Conservation (phyloP, 2,797 vertebrate species). For the Urosaurus nigricauda region DNA sequence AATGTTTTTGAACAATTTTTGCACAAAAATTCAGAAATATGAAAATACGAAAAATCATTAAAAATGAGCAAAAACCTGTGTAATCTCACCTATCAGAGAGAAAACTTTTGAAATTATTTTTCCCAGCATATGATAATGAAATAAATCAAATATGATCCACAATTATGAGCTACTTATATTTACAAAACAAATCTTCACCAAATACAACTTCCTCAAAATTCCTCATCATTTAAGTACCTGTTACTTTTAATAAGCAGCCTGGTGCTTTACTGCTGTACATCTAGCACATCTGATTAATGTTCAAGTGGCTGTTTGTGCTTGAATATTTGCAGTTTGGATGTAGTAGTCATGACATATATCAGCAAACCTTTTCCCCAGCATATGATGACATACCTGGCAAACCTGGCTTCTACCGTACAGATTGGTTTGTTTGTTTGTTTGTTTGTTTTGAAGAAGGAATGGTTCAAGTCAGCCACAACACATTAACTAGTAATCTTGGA, state of each 20-base stretch:
- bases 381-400: constrained; percentile 15
- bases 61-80: too few species aligned
- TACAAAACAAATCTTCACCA: too few species aligned
- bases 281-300: constrained; percentile 26
- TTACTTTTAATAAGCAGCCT: neutral
- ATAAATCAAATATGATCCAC: too few species aligned
- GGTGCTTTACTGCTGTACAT: neutral
- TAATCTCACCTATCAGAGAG: too few species aligned
- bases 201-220: too few species aligned
- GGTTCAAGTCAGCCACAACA: neutral
- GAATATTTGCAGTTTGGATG: neutral
- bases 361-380: neutral
- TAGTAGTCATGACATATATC: constrained; percentile 7
- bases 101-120: too few species aligned
- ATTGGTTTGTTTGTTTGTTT: neutral
- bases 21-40: too few species aligned
- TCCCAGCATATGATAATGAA: too few species aligned
- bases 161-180: too few species aligned
- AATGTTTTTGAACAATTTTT: too few species aligned
- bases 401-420: neutral
- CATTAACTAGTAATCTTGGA: neutral
- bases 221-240: too few species aligned
- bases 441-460: constrained; percentile 2
- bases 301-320: constrained; percentile 19
- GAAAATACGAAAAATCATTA: too few species aligned